These are phyloP conservation scores for Serrognathus titanus DNA, from an alignment of 2,888 invertebrate species.

Conservation along the genomic window DNA sequence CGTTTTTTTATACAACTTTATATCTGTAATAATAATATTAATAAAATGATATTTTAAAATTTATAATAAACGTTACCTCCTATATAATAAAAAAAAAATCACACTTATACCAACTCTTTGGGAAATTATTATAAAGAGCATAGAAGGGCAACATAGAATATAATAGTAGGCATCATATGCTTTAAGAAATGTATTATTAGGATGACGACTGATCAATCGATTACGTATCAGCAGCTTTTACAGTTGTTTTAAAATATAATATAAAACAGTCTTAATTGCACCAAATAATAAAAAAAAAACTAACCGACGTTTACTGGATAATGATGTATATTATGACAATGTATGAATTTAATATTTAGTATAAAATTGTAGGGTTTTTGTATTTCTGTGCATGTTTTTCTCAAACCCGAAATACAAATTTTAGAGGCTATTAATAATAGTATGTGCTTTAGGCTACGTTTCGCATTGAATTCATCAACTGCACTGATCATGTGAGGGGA, in stretches of 20 bases:
- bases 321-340: constrained; percentile 8
- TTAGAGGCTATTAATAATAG: constrained; percentile 21
- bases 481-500: constrained; percentile 19
- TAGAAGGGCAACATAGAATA: constrained; percentile 24
- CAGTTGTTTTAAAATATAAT: constrained; percentile 17
- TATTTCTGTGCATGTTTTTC: constrained; percentile 27
- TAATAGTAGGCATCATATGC: constrained; percentile 23
- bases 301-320: constrained; percentile 8
- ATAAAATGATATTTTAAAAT: constrained; percentile 31
- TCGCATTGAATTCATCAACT: constrained; percentile 26
- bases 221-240: constrained; percentile 17
- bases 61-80: constrained; percentile 29
- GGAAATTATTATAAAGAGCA: constrained; percentile 38
- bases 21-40: constrained; percentile 26
- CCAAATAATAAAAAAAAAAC: constrained; percentile 34
- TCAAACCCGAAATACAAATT: constrained; percentile 10
- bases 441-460: constrained; percentile 17
- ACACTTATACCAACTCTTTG: constrained; percentile 50
- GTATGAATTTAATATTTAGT: constrained; percentile 25
- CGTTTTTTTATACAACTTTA: no score
- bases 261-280: constrained; percentile 49
- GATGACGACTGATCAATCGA: neutral
- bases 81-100: constrained; percentile 44
- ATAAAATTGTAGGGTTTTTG: constrained; percentile 33
- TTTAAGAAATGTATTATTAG: constrained; percentile 9